Base-by-base conservation (phyloP, 2,113 vertebrate genomes). In the Hystrix cristata region DNA sequence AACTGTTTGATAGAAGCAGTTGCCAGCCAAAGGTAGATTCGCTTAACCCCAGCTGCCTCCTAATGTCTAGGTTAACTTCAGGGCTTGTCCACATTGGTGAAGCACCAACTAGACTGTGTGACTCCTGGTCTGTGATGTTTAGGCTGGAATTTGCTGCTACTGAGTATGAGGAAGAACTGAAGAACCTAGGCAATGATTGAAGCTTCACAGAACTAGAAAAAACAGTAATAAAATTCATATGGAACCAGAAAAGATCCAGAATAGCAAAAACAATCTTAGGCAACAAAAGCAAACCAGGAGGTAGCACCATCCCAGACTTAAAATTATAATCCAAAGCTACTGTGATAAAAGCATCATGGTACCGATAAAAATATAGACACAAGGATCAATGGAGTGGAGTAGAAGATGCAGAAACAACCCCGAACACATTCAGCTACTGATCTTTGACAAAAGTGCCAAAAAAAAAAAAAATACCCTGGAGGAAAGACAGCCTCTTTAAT, bases 1-100 rank as follows among this genome's bases (percentile, higher is more conserved):
- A 82, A 81, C 18, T 79, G 10, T 14, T 7, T 12, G 21, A 9
- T n/a, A 76, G 23, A 90, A 72, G 38, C 18, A 95, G 38, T 67
- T 89, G 19, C 71, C 14, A 80, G 16, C 7, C 62, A 53, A 51
- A 7, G 14, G 71, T 7, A 60, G 27, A 65, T 21, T 46, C 93
- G 7, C 16, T 38, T 38, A 13, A 3, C 43, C 1, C 1, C 5
- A 6, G 87, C 9, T n/a, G 5, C 3, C 4, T 6, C 53, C 53
- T 91, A 81, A 3, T 7, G 27, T 46, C 21, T 43, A 38, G 2
- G 16, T 81, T 57, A 11, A 69, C 4, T 34, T 19, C 18, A 59
- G 14, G 48, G 11, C 2, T 60, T 18, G 7, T 38, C 38, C 3
- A 51, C 46, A 62, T n/a, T n/a, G 5, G 10, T 34, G 11, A 16